phyloP scores from a whole-genome alignment of 2,113 vertebrate species.

The Dendrocopos noguchii region DNA sequence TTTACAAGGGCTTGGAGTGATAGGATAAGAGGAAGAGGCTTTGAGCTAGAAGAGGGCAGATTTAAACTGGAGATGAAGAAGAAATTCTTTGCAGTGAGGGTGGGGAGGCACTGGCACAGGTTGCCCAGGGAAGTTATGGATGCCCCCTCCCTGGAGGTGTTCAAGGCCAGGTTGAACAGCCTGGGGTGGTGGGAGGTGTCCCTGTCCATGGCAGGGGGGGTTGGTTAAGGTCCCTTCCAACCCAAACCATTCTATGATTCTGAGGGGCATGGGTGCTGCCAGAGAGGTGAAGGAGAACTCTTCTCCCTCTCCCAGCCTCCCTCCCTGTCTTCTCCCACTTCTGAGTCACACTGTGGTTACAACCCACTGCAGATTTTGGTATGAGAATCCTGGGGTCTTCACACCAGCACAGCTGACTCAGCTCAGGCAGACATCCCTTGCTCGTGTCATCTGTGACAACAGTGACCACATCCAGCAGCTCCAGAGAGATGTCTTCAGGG shows the following conservation, averaged over 20 bases:
- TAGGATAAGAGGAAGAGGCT: too few relatives aligned
- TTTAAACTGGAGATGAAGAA: too few relatives aligned
- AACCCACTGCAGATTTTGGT: constrained; percentile 73
- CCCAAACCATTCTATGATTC: not conserved
- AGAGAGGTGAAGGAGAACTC: not conserved
- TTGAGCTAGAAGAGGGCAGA: too few relatives aligned
- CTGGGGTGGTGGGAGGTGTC: too few relatives aligned
- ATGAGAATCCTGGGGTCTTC: constrained; percentile 75
- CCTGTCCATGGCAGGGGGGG: too few relatives aligned
- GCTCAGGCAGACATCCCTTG: constrained; percentile 70
- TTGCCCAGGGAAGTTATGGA: too few relatives aligned
- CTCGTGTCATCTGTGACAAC: constrained; percentile 78
- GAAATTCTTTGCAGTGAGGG: too few relatives aligned
- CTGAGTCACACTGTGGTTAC: constrained; percentile 2
- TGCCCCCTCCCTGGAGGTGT: too few relatives aligned
- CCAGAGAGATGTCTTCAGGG: constrained; percentile 72
- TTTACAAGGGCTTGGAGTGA: too few relatives aligned
- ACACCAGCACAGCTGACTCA: constrained; percentile 64
- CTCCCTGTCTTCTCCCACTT: not conserved
- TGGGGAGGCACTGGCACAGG: too few relatives aligned
- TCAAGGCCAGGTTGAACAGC: too few relatives aligned
- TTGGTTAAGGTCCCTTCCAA: too few relatives aligned
- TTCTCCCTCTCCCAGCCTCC: not conserved
- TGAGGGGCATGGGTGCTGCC: not conserved
- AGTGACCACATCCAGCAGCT: constrained; percentile 74